Conservation (phyloP, 2,888 invertebrate genomes). For the Drosophila helvetica region DNA sequence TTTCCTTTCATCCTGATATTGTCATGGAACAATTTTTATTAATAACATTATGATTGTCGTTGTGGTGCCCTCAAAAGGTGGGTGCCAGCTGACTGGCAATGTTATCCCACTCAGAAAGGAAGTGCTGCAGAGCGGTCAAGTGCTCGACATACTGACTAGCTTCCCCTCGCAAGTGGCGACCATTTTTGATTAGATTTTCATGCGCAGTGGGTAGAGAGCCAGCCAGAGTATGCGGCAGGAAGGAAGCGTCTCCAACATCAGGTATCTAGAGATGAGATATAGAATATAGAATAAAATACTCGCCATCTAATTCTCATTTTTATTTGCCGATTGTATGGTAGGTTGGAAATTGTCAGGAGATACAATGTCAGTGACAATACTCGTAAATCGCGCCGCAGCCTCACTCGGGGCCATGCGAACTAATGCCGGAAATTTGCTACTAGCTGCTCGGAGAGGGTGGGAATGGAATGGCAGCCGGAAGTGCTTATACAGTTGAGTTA, state of each 20-base stretch:
- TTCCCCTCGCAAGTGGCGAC: slow-evolving; percentile 21
- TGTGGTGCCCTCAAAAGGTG: neutral
- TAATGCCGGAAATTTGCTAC: slow-evolving; percentile 61
- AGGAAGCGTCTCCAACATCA: too few relatives aligned
- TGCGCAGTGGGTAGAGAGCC: neutral
- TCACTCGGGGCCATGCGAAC: slow-evolving; percentile 32
- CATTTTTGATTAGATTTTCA: slow-evolving; percentile 29
- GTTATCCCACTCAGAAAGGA: neutral
- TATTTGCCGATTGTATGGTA: neutral
- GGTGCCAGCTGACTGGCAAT: slow-evolving; percentile 7
- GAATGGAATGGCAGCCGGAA: slow-evolving; percentile 58
- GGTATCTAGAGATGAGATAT: too few relatives aligned
- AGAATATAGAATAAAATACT: neutral
- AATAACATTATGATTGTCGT: slow-evolving; percentile 74
- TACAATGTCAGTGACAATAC: slow-evolving; percentile 5
- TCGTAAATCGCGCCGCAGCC: neutral
- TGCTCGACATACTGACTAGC: neutral
- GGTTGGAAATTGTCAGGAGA: slow-evolving; percentile 7
- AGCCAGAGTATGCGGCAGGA: neutral
- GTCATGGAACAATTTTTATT: slow-evolving; percentile 71
- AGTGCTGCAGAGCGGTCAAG: slow-evolving; percentile 28
- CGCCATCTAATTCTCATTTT: neutral
- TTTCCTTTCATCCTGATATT: slow-evolving; percentile 70
- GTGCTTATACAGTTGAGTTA: slow-evolving; percentile 66
- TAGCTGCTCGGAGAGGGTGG: slow-evolving; percentile 33